Conservation (phyloP, 35 echinoderm and acorn worm species). For the Hemicentrotus pulcherrimus region DNA sequence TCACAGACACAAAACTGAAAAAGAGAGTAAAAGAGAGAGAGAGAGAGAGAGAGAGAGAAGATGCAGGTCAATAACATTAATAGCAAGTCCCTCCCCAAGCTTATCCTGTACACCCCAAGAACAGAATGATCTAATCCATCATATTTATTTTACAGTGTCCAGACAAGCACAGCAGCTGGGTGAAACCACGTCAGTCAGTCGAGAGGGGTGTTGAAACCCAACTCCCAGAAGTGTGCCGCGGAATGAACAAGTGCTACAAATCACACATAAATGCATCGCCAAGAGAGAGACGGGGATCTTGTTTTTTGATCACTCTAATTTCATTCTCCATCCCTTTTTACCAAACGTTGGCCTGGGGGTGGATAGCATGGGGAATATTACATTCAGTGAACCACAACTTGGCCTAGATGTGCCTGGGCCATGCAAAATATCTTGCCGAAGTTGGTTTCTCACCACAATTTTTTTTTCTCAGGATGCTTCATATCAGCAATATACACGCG, state of each 20-base stretch:
- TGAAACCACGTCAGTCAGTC: background rate
- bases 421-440: background rate
- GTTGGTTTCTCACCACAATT: conserved; percentile 4
- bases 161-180: background rate
- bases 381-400: conserved; percentile 45
- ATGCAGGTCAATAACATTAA: background rate
- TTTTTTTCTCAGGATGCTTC: background rate
- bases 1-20: background rate
- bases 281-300: background rate
- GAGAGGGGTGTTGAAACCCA: conserved; percentile 48
- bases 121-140: background rate
- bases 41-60: too few relatives aligned
- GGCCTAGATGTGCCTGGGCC: conserved; percentile 9
- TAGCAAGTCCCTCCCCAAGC: background rate
- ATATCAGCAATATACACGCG: background rate
- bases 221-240: conserved; percentile 20
- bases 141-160: background rate
- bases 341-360: background rate
- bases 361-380: conserved; percentile 43
- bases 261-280: conserved; percentile 6
- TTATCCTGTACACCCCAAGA: background rate
- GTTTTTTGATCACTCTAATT: conserved; percentile 30
- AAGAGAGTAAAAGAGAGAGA: background rate
- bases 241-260: background rate
- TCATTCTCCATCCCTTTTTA: conserved; percentile 15